phyloP scores from a whole-genome alignment of 2,888 invertebrate genomes.

The Agrochola litura region DNA sequence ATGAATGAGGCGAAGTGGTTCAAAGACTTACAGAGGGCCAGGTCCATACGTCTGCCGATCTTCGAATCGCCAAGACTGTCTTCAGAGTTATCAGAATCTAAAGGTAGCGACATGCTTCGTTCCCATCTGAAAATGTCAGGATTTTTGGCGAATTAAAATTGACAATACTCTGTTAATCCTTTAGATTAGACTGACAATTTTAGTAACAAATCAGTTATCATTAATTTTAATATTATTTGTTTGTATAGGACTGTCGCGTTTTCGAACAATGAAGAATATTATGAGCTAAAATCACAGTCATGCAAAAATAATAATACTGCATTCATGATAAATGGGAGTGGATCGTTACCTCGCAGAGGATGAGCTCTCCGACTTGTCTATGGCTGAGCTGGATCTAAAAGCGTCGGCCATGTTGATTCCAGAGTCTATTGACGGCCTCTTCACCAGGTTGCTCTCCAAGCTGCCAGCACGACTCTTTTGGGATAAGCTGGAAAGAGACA shows the following conservation, averaged over 20 bases:
- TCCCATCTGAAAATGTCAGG: conserved; percentile 89
- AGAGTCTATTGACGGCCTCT: conserved; percentile 94
- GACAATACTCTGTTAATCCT: conserved; percentile 16
- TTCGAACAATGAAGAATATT: conserved; percentile 26
- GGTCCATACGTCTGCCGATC: conserved; percentile 94
- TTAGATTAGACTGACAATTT: not conserved
- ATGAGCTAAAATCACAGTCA: conserved; percentile 51
- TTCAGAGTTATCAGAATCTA: conserved; percentile 88
- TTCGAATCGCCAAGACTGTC: conserved; percentile 86
- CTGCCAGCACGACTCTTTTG: conserved; percentile 87
- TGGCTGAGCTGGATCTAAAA: conserved; percentile 87
- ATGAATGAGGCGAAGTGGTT: conserved; percentile 71
- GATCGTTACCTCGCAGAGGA: conserved; percentile 85
- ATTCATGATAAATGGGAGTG: conserved; percentile 14
- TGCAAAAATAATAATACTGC: conserved; percentile 42
- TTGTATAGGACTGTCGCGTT: conserved; percentile 30
- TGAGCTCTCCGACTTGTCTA: conserved; percentile 84
- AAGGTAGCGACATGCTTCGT: conserved; percentile 93
- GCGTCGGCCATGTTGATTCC: conserved; percentile 93
- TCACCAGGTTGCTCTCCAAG: conserved; percentile 90
- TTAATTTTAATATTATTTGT: conserved; percentile 31
- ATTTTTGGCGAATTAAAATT: conserved; percentile 55
- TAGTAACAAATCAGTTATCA: not conserved
- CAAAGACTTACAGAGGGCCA: conserved; percentile 94
- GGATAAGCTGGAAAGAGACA: conserved; percentile 82